Conservation (phyloP, 2,113 vertebrate species). For the Canis aureus region DNA sequence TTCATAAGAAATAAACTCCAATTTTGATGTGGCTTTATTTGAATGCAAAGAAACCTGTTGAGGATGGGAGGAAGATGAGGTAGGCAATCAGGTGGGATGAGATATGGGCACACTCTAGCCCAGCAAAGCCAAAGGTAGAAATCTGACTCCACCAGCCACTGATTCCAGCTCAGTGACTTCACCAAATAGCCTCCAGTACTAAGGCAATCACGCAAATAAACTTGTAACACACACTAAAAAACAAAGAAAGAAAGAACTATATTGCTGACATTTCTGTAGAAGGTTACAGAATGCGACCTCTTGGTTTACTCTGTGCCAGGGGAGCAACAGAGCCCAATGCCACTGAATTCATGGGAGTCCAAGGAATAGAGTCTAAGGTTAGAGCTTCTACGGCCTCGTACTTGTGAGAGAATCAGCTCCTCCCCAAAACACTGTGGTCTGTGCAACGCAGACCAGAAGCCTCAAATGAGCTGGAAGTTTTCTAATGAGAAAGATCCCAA, state of each 20-base stretch:
- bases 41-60: background rate
- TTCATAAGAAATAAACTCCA: background rate
- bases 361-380: background rate
- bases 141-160: too few relatives aligned
- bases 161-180: background rate
- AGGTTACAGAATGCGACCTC: background rate
- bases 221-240: background rate
- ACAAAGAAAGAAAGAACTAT: background rate
- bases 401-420: background rate
- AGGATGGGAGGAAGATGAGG: background rate
- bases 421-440: background rate
- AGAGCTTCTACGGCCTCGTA: background rate
- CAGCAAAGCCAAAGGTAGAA: background rate
- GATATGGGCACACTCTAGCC: background rate
- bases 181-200: background rate
- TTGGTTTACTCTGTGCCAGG: background rate
- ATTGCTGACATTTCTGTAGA: background rate
- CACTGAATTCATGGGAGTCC: background rate
- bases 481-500: background rate
- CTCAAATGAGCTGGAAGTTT: background rate
- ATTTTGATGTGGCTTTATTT: background rate
- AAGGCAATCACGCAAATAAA: background rate
- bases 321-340: background rate
- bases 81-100: background rate
- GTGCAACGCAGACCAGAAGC: background rate